Percentiles rank a stretch among this genome's conserved stretches.
phyloP scores from a whole-genome alignment of 2,888 invertebrate species.

The Nomada fabriciana region DNA sequence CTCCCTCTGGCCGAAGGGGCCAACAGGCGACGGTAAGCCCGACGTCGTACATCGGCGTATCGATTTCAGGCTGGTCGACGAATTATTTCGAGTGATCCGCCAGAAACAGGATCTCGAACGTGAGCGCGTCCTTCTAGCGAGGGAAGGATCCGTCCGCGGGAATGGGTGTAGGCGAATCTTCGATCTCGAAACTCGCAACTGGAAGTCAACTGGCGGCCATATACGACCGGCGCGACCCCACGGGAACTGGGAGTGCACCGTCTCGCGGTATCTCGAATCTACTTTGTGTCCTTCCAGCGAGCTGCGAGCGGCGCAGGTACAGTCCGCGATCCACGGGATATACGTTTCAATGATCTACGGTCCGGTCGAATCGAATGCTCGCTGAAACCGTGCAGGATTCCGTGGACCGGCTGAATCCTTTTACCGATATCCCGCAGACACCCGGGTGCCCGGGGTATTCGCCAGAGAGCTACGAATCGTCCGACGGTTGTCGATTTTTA shows the following conservation, averaged over 20 bases:
- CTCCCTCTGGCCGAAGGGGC: constrained; percentile 3
- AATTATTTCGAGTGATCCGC: constrained; percentile 65
- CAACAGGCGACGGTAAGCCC: constrained; percentile 20
- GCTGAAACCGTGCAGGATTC: constrained; percentile 50
- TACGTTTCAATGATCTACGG: constrained; percentile 80
- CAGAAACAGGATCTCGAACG: constrained; percentile 69
- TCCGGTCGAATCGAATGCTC: constrained; percentile 57
- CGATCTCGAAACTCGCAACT: constrained; percentile 75
- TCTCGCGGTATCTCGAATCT: constrained; percentile 79
- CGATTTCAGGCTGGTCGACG: constrained; percentile 60
- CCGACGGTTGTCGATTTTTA: not conserved
- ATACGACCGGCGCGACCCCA: constrained; percentile 74
- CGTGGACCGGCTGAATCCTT: constrained; percentile 51
- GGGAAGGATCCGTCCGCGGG: constrained; percentile 51
- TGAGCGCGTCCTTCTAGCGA: constrained; percentile 58
- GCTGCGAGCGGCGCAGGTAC: constrained; percentile 66
- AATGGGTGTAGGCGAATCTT: constrained; percentile 81
- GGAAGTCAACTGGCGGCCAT: constrained; percentile 70
- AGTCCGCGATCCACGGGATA: constrained; percentile 69
- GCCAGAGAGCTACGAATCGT: not conserved
- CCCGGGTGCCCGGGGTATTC: constrained; percentile 15
- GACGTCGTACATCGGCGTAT: constrained; percentile 57
- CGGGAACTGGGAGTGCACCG: constrained; percentile 79
- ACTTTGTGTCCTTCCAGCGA: constrained; percentile 80
- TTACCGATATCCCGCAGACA: constrained; percentile 42